phyloP scores from a whole-genome alignment of 2,888 invertebrate species.

The Lasioglossum calceatum region DNA sequence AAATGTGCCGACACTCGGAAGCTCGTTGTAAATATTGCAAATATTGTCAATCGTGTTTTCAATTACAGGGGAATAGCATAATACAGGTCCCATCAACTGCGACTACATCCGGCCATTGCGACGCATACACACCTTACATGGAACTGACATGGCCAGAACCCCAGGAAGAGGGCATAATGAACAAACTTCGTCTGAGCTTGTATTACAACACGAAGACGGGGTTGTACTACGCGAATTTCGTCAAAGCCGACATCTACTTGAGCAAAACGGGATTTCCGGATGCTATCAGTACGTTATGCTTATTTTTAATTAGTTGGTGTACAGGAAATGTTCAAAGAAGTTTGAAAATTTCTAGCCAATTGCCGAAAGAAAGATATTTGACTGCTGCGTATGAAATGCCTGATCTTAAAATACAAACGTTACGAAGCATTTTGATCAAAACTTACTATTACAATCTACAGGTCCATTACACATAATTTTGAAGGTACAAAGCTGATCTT shows the following conservation, averaged over 20 bases:
- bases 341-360: not conserved
- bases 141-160: not conserved
- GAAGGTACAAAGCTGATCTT: no score
- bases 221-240: not conserved
- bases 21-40: not conserved
- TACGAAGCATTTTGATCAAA: not conserved
- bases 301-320: not conserved
- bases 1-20: not conserved
- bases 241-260: not conserved
- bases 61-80: not conserved
- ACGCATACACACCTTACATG: not conserved
- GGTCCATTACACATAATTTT: no score
- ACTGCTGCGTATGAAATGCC: no score
- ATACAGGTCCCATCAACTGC: not conserved
- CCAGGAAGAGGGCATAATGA: not conserved
- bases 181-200: not conserved
- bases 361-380: no score
- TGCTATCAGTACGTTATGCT: not conserved
- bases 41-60: not conserved
- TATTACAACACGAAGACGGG: not conserved
- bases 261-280: accelerated
- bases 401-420: not conserved
- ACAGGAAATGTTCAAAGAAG: not conserved
- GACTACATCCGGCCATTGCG: not conserved
- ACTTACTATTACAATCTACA: no score